These are phyloP conservation scores for Caerostris extrusa DNA, from an alignment of 1,140 invertebrate species.

Conservation along the genomic window DNA sequence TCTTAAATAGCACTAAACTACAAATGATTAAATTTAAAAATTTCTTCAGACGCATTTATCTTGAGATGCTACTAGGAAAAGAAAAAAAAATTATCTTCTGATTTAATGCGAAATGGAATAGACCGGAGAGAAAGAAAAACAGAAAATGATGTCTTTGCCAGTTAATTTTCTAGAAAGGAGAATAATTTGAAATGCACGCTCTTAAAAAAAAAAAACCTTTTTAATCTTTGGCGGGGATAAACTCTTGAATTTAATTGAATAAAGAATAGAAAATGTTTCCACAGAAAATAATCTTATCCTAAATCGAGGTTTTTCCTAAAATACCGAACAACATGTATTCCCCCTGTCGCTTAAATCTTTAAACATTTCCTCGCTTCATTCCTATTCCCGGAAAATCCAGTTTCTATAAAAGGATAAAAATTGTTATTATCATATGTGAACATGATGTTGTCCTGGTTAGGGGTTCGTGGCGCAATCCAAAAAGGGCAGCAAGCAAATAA, in stretches of 20 bases:
- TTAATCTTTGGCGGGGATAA: not conserved
- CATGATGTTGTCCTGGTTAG: too few species aligned
- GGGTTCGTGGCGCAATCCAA: too few species aligned
- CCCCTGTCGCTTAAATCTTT: not conserved
- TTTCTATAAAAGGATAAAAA: not conserved
- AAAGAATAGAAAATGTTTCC: not conserved
- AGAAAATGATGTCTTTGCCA: not conserved
- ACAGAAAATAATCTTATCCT: not conserved
- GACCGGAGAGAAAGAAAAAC: not conserved
- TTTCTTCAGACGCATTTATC: not conserved
- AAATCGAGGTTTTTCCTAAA: not conserved
- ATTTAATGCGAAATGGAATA: not conserved
- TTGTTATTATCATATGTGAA: too few species aligned
- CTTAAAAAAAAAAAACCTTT: not conserved
- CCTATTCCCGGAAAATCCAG: not conserved
- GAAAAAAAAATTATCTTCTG: not conserved
- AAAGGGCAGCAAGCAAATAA: too few species aligned
- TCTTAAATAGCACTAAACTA: too few species aligned
- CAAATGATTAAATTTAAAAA: too few species aligned
- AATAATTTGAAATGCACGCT: not conserved
- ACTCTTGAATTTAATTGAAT: not conserved
- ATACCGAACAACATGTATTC: not conserved
- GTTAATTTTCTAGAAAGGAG: not conserved
- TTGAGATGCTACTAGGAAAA: not conserved
- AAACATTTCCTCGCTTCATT: constrained; percentile 26